These are phyloP conservation scores for Buteo buteo DNA, from an alignment of 2,113 vertebrate genomes.

Conservation along the genomic window DNA sequence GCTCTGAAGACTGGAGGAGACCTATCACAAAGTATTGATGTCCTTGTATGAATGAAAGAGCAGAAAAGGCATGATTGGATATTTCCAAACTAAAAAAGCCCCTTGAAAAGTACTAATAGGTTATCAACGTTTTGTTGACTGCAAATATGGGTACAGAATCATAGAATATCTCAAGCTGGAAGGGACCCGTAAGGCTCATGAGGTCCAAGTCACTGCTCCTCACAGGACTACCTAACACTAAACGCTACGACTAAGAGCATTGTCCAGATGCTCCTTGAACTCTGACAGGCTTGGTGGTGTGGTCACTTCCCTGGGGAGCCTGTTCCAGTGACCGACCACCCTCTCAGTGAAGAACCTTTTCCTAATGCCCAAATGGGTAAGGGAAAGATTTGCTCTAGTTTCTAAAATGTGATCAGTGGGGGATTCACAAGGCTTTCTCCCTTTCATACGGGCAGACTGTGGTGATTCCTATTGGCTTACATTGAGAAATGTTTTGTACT, in stretches of 20 bases:
- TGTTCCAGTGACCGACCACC: background rate
- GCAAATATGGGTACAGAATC: background rate
- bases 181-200: accelerated
- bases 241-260: background rate
- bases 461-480: background rate
- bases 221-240: accelerated
- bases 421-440: background rate
- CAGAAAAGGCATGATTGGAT: background rate
- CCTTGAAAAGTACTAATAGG: background rate
- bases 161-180: background rate
- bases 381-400: background rate
- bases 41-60: background rate
- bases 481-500: background rate
- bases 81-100: background rate
- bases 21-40: background rate
- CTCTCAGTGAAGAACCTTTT: background rate
- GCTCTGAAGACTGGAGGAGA: background rate
- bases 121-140: background rate
- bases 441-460: background rate
- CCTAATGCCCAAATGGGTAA: background rate
- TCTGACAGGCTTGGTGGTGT: background rate
- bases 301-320: background rate
- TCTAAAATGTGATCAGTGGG: background rate
- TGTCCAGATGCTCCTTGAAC: background rate
- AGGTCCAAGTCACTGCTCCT: background rate